A percentile compares a stretch with the other conserved stretches of the same genome.
Evolutionary conservation across 2,113 vertebrate genomes (phyloP).

Genomic region (Isichthys henryi): DNA sequence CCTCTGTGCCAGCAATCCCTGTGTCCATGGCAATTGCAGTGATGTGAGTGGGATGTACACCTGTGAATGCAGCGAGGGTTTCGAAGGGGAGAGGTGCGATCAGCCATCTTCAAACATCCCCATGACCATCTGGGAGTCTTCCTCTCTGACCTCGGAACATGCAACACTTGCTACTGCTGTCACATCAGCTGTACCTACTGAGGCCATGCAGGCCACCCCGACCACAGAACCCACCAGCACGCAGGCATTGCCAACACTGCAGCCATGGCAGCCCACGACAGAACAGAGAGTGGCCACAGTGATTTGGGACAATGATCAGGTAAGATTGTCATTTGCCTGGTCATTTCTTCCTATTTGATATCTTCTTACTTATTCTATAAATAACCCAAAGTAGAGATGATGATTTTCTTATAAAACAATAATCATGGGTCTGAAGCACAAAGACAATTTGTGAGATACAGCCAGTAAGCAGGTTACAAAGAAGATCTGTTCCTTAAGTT

Average conservation of each 20-base stretch:
- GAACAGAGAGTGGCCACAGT: conserved; percentile 82
- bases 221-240: conserved; percentile 62
- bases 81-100: conserved; percentile 73
- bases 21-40: conserved; percentile 92
- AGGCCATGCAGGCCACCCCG: conserved; percentile 65
- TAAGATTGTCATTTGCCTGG: conserved; percentile 47
- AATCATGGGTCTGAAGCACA: background rate
- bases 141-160: conserved; percentile 53
- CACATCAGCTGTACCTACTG: conserved; percentile 40
- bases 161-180: conserved; percentile 46
- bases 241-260: conserved; percentile 58
- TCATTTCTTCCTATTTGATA: background rate
- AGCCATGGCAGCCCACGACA: conserved; percentile 77
- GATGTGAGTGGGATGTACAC: conserved; percentile 58
- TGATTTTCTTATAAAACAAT: background rate
- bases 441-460: background rate
- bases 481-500: background rate
- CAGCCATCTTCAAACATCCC: conserved; percentile 41
- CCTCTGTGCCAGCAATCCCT: conserved; percentile 85
- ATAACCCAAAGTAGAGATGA: background rate
- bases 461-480: background rate
- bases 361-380: background rate
- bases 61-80: conserved; percentile 78
- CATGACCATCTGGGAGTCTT: conserved; percentile 44
- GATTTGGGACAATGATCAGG: conserved; percentile 84